phyloP scores from a whole-genome alignment of 1,140 invertebrate genomes.

The Spodoptera frugiperda region DNA sequence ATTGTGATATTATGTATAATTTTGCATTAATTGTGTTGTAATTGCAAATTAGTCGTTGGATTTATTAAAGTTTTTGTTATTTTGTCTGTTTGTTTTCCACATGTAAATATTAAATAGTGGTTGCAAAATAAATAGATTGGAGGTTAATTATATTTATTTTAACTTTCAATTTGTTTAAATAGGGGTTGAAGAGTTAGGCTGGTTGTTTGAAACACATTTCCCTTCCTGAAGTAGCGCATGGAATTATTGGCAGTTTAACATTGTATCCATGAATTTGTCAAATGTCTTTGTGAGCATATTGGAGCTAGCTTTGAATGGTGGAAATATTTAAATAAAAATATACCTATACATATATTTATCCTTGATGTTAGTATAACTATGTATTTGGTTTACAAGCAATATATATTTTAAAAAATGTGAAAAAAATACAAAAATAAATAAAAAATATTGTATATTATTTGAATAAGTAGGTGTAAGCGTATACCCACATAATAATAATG shows the following conservation, averaged over 20 bases:
- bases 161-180: background rate
- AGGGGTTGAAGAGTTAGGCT: background rate
- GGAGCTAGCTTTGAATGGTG: too few species aligned
- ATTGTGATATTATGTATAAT: background rate
- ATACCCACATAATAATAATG: constrained; percentile 32
- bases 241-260: background rate
- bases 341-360: too few species aligned
- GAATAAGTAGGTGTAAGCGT: constrained; percentile 3
- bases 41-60: constrained; percentile 7
- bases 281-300: background rate
- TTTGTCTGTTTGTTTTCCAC: background rate
- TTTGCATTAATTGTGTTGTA: constrained; percentile 9
- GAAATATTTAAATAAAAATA: too few species aligned
- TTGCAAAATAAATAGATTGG: background rate
- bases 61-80: constrained; percentile 1
- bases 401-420: too few species aligned
- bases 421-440: too few species aligned
- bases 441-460: too few species aligned
- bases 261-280: background rate
- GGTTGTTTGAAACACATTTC: constrained; percentile 24
- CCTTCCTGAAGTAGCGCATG: constrained; percentile 3
- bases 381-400: too few species aligned
- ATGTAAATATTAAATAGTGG: constrained; percentile 19
- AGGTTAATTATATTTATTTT: background rate
- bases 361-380: too few species aligned